A percentile compares a stretch with the other conserved stretches of the same genome.
phyloP scores from a whole-genome alignment of 2,113 vertebrate species.

The Tamias sibiricus region DNA sequence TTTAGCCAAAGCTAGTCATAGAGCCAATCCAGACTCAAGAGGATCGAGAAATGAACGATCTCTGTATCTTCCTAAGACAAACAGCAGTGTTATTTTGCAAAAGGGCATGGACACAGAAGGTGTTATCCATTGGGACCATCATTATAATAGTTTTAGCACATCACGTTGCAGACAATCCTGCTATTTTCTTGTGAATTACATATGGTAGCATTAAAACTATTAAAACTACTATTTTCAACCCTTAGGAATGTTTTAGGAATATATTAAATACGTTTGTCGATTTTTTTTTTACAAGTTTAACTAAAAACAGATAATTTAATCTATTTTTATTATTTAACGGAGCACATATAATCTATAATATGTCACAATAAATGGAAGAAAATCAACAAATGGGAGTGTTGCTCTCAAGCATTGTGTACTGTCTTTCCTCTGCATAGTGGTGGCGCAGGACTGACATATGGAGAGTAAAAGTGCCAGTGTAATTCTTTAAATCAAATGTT shows the following conservation, averaged over 20 bases:
- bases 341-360: background rate
- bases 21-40: background rate
- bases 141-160: background rate
- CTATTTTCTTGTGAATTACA: constrained; percentile 1
- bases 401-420: background rate
- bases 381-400: constrained; percentile 15
- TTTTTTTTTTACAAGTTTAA: constrained; percentile 52
- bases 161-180: background rate
- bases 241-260: constrained; percentile 39
- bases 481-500: background rate
- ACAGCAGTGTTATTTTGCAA: background rate
- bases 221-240: too few relatives aligned
- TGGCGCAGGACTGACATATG: background rate
- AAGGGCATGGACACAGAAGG: background rate
- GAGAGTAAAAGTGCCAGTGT: background rate
- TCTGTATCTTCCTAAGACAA: background rate
- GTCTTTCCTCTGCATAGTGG: background rate
- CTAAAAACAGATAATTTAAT: background rate
- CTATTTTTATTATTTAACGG: constrained; percentile 28
- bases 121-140: background rate
- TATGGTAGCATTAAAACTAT: background rate
- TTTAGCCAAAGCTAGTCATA: background rate
- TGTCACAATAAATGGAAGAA: constrained; percentile 17
- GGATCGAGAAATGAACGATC: background rate
- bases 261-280: background rate